Base-by-base conservation (phyloP, 2,113 vertebrate species). In the Ivindomyrus marchei region DNA sequence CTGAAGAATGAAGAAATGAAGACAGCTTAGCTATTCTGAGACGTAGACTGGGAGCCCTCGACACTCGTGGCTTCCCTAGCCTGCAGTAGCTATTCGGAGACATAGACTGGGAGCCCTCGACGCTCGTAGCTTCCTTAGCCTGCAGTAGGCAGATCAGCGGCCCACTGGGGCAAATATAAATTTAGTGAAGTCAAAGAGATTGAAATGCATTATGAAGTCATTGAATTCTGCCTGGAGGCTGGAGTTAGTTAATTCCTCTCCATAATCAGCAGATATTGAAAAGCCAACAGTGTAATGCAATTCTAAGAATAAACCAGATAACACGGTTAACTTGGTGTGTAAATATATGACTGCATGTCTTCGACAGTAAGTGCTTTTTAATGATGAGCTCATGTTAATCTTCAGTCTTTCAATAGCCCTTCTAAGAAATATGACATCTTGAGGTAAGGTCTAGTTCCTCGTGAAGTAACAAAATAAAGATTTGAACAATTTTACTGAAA, bases 181-280 rank as follows among this genome's bases (percentile, higher is more conserved):
- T 90, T 92, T 49, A 27, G 88, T 42, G 80, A 83, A 80, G 74
- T 80, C 36, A 42, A 80, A 91, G 91, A 93, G 92, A 94, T 86
- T 92, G 87, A 95, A 94, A 93, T 92, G 52, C 86, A 93, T 93
- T 85, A 80, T 80, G 93, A 92, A 92, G 88, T 89, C 90, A 66
- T 92, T 90, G 74, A 92, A 92, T 94, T 94, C 42, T 90, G 90
- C 92, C 66, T 91, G 91, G 56, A 87, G 92, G 24, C 86, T 89
- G 90, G 88, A 93, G 92, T 93, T 90, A 91, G 91, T 92, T 94
- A 90, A 92, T 39, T 92, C 92, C 88, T 90, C 11, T 88, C 47
- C 93, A 88, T 92, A 95, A 94, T 94, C 95, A 93, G 90, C 47
- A 89, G 50, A 93, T 87, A 94, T 91, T 92, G 62, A 92, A 93